phyloP scores from a whole-genome alignment of 2,113 vertebrate genomes.

The Xenotilapia caudafasciata region DNA sequence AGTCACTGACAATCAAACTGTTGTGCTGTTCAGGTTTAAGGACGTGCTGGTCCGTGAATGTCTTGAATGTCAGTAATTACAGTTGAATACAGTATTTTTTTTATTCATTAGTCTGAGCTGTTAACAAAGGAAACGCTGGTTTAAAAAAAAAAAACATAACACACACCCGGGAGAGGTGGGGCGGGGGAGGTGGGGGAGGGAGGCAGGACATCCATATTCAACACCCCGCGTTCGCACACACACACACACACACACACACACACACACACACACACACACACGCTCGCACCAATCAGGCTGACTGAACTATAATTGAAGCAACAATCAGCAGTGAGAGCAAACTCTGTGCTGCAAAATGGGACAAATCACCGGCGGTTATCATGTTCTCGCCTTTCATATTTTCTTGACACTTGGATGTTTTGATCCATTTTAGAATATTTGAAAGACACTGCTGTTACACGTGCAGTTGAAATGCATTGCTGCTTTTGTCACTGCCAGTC shows the following conservation, averaged over 20 bases:
- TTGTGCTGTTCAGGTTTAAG: neutral
- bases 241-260: too few species aligned
- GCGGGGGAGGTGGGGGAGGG: neutral
- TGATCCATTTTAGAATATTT: slow-evolving; percentile 16
- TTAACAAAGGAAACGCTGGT: neutral
- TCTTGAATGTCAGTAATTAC: slow-evolving; percentile 9
- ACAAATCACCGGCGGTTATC: slow-evolving; percentile 34
- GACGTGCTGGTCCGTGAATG: neutral
- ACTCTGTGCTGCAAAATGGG: slow-evolving; percentile 25
- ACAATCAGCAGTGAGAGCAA: slow-evolving; percentile 47
- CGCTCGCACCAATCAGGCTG: slow-evolving; percentile 42
- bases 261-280: neutral
- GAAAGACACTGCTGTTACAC: neutral
- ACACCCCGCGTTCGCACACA: neutral
- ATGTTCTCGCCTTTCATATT: slow-evolving; percentile 2
- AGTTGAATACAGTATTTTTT: slow-evolving; percentile 4
- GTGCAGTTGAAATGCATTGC: neutral
- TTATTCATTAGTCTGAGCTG: neutral
- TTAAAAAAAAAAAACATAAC: neutral
- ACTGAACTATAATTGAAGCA: slow-evolving; percentile 56
- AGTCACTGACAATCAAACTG: neutral
- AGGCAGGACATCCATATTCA: slow-evolving; percentile 40
- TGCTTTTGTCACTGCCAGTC: neutral
- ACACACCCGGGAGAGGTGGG: neutral
- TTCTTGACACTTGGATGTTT: slow-evolving; percentile 13